Evolutionary conservation across 2,797 vertebrate genomes (phyloP).

Genomic region (Aplochiton taeniatus): DNA sequence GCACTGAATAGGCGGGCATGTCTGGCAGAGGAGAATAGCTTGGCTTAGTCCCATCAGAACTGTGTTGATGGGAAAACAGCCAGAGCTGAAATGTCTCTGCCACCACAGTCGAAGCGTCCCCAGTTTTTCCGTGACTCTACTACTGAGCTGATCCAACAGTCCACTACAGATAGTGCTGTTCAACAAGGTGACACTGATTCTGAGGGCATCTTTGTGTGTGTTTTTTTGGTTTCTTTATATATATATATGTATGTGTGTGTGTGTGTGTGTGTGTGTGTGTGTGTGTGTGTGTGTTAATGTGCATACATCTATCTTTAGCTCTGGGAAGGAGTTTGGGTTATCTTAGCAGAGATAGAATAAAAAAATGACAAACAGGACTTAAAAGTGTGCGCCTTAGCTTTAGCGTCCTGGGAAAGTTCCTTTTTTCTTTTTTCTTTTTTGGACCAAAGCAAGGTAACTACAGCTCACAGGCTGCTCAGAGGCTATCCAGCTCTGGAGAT

Average conservation of each 20-base stretch:
- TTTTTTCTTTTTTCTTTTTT: too few relatives aligned
- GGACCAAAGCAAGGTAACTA: too few relatives aligned
- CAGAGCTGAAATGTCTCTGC: slow-evolving; percentile 52
- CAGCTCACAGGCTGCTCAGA: too few relatives aligned
- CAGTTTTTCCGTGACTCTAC: slow-evolving; percentile 36
- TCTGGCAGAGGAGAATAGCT: slow-evolving; percentile 26
- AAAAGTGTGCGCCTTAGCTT: too few relatives aligned
- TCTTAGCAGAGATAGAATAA: not conserved
- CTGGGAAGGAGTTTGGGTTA: not conserved
- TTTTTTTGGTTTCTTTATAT: too few relatives aligned
- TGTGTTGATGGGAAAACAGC: slow-evolving; percentile 49
- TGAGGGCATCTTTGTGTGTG: slow-evolving; percentile 17
- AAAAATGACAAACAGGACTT: slow-evolving; percentile 1
- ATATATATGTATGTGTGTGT: slow-evolving; percentile 12
- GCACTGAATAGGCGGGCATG: slow-evolving; percentile 14
- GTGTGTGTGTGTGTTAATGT: slow-evolving; percentile 1
- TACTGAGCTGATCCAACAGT: slow-evolving; percentile 41
- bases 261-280: slow-evolving; percentile 5
- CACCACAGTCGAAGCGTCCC: slow-evolving; percentile 27
- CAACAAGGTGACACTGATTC: slow-evolving; percentile 12
- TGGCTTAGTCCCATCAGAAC: slow-evolving; percentile 31
- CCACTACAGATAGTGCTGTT: slow-evolving; percentile 24
- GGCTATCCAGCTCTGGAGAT: too few relatives aligned
- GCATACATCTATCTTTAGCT: not conserved
- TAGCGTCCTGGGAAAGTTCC: too few relatives aligned